These are phyloP conservation scores for Philereme vetulata DNA, from an alignment of 2,888 invertebrate species.

Conservation along the genomic window DNA sequence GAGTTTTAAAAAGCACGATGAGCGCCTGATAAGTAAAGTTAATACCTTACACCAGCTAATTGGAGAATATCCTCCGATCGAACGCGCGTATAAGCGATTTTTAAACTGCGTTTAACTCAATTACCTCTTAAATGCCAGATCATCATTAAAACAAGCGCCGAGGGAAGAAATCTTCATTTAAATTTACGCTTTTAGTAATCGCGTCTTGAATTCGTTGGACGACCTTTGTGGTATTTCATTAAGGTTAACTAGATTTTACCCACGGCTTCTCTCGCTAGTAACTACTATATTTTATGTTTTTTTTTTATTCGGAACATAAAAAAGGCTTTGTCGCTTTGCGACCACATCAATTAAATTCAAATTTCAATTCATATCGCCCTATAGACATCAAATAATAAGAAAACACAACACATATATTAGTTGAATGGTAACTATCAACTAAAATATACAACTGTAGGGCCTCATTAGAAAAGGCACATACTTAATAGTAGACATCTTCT, in stretches of 20 bases:
- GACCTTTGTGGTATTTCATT: slow-evolving; percentile 46
- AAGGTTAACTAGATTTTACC: not conserved
- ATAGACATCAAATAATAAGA: too few species aligned
- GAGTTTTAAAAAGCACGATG: not conserved
- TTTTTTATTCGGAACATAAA: too few species aligned
- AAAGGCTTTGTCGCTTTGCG: too few species aligned
- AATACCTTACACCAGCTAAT: slow-evolving; percentile 37
- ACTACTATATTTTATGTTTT: too few species aligned
- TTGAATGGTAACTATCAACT: too few species aligned
- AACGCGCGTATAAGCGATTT: slow-evolving; percentile 29
- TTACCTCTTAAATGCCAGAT: slow-evolving; percentile 41
- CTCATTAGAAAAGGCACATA: too few species aligned
- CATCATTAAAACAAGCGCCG: slow-evolving; percentile 41
- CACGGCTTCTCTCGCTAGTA: too few species aligned
- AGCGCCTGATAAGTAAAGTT: slow-evolving; percentile 2
- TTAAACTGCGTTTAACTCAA: slow-evolving; percentile 35
- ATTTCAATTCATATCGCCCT: too few species aligned
- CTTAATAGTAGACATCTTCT: too few species aligned
- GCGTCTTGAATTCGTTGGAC: slow-evolving; percentile 42
- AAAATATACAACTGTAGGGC: too few species aligned
- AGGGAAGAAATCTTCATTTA: slow-evolving; percentile 55
- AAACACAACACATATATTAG: too few species aligned
- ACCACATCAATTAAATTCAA: too few species aligned
- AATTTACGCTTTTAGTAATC: slow-evolving; percentile 54
- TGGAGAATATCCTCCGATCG: slow-evolving; percentile 43